A percentile compares a stretch with the other conserved stretches of the same genome.
These are phyloP conservation scores for Melanotaenia boesemani DNA, from an alignment of 2,797 vertebrate genomes.

Conservation along the genomic window DNA sequence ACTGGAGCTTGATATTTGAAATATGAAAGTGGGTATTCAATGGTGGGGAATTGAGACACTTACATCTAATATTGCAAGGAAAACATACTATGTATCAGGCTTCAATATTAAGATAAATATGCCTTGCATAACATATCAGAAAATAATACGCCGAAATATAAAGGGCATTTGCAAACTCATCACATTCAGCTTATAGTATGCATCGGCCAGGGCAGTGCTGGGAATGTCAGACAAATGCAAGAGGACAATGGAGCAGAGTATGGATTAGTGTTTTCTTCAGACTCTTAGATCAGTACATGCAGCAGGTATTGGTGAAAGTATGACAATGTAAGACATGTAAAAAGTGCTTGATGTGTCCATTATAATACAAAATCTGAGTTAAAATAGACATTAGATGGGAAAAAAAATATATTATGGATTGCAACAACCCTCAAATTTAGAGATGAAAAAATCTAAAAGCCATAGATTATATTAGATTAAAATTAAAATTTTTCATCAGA, in stretches of 20 bases:
- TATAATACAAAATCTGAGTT: no score
- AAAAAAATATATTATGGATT: no score
- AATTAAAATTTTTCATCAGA: no score
- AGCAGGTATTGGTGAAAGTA: neutral
- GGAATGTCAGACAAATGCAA: slow-evolving; percentile 42
- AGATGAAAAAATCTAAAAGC: no score
- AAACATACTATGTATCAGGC: slow-evolving; percentile 9
- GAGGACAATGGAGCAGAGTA: neutral
- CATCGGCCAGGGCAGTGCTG: neutral
- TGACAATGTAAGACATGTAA: neutral
- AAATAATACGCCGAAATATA: slow-evolving; percentile 21
- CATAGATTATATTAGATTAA: no score
- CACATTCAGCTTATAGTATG: slow-evolving; percentile 38
- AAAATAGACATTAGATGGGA: no score
- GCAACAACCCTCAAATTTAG: no score
- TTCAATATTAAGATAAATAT: slow-evolving; percentile 45
- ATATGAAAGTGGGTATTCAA: slow-evolving; percentile 24
- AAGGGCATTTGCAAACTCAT: slow-evolving; percentile 43
- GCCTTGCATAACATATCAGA: slow-evolving; percentile 22
- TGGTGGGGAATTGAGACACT: slow-evolving; percentile 17
- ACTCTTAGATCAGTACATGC: neutral
- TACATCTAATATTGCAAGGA: slow-evolving; percentile 15
- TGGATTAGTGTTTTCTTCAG: slow-evolving; percentile 14
- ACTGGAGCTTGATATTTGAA: slow-evolving; percentile 44
- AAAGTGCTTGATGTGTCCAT: neutral